Base-by-base conservation (phyloP, 2,888 invertebrate genomes). In the Sericinus montela region DNA sequence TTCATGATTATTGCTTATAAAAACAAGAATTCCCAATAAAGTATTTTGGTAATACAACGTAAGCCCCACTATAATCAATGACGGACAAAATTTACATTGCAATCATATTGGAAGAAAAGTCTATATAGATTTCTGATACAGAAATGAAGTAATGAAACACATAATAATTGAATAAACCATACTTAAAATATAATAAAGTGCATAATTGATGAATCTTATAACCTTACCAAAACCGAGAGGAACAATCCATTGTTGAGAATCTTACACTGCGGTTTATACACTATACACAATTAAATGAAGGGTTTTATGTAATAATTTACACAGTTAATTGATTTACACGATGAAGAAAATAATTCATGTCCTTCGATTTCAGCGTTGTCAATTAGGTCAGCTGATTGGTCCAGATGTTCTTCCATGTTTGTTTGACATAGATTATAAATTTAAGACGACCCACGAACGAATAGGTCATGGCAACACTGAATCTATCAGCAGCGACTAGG, bases 251-350 rank as follows among this genome's bases (percentile, higher is more conserved):
- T 44, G 23, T 51, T 38, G 14, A 28, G 29, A 29, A 38, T 14
- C 48, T 40, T 44, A 19, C 51, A 40, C 36, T 38, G 11, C 46
- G 46, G 40, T 46, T 45, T 23, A 41, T 29, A 38, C 50, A 55
- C 48, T 40, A 29, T 45, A 52, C 50, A 29, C 41, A 19, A 37
- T n/a, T 46, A n/a, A 38, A 16, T 36, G 48, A 53, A 56, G 72
- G 46, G 71, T 77, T 86, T 87, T 84, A 85, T 86, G 80, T 84
- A 86, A 85, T 84, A 84, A 78, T 83, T 82, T 71, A 66, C 63
- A 63, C 62, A 75, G 70, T 76, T 75, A 68, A 59, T 59, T 56
- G 60, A 69, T 72, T 74, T 74, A 70, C 69, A 74, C 68, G 72
- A 77, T 75, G 77, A 75, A 83, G n/a, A 83, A 80, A 80, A 76